A percentile compares a stretch with the other conserved stretches of the same genome.
Evolutionary conservation across 2,113 vertebrate genomes (phyloP).

Genomic region (Reinhardtius hippoglossoides): DNA sequence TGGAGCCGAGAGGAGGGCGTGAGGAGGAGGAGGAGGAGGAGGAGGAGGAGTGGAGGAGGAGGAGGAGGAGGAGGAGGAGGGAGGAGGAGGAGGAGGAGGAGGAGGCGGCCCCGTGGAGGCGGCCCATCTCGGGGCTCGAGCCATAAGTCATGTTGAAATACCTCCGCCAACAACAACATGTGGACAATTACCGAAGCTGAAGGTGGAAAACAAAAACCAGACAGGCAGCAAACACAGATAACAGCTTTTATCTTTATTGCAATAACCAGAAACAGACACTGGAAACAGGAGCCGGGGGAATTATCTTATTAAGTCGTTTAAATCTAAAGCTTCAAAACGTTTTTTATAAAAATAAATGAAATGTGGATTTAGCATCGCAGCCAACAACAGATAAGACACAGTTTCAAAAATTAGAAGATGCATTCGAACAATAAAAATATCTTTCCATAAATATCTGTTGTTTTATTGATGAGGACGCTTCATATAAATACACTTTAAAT

Average conservation of each 20-base stretch:
- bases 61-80: slow-evolving; percentile 57
- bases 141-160: slow-evolving; percentile 84
- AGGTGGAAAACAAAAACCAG: slow-evolving; percentile 71
- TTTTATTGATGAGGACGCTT: too few species aligned
- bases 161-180: slow-evolving; percentile 71
- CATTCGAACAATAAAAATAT: too few species aligned
- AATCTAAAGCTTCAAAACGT: too few species aligned
- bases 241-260: not conserved
- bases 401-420: too few species aligned
- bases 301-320: too few species aligned
- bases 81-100: slow-evolving; percentile 49
- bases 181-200: slow-evolving; percentile 59
- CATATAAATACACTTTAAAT: too few species aligned
- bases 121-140: slow-evolving; percentile 72
- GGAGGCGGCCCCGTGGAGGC: slow-evolving; percentile 68
- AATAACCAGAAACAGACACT: not conserved
- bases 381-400: too few species aligned
- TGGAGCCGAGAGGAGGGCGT: slow-evolving; percentile 72
- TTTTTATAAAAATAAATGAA: too few species aligned
- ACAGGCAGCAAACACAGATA: slow-evolving; percentile 54
- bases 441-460: too few species aligned
- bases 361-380: too few species aligned
- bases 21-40: slow-evolving; percentile 51
- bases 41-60: slow-evolving; percentile 66
- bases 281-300: too few species aligned